Evolutionary conservation across 1,140 invertebrate genomes (phyloP), one percentile per base, ranked within the genome.

Genomic region (Drosophila nebulosa): DNA sequence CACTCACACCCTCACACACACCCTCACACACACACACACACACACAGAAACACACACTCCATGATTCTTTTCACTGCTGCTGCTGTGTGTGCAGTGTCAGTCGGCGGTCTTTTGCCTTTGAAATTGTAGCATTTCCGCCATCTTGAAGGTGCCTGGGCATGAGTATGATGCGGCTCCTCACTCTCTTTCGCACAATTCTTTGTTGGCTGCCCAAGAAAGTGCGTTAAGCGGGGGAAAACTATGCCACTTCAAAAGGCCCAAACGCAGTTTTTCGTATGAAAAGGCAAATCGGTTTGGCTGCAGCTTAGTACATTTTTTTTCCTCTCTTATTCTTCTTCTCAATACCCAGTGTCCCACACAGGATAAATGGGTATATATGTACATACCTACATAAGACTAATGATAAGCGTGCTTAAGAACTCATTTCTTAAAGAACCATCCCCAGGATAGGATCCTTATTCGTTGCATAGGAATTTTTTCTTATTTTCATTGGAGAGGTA

Each of bases 71-170:
- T n/a, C 30, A 24, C 24, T 24, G 24, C 4, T 4, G 24, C n/a
- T n/a, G n/a, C n/a, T n/a, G n/a, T 24, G 0, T 24, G 2, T 30
- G 27, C 27, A 36, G n/a, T n/a, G n/a, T n/a, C n/a, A n/a, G n/a
- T 65, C 64, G 64, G 69, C 84, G 83, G 78, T 78, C 63, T 81
- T 81, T 66, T 42, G 74, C 75, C 79, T 88, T 88, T 88, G 83
- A 88, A 84, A 88, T 88, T 83, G 66, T 89, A 88, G 78, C 69
- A 88, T 83, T 88, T 83, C 83, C 83, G 83, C 83, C 83, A 88
- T 88, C 76, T 88, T 88, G 51, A 56, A 64, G 63, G 72, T 74
- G 26, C 42, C 22, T 46, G 12, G 14, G 39, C 21, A 51, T 30
- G 14, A 30, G n/a, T 7, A 26, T 26, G 24, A 26, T 27, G 4